Evolutionary conservation across 2,797 vertebrate genomes (phyloP).

Genomic region (Sebastes reedi): DNA sequence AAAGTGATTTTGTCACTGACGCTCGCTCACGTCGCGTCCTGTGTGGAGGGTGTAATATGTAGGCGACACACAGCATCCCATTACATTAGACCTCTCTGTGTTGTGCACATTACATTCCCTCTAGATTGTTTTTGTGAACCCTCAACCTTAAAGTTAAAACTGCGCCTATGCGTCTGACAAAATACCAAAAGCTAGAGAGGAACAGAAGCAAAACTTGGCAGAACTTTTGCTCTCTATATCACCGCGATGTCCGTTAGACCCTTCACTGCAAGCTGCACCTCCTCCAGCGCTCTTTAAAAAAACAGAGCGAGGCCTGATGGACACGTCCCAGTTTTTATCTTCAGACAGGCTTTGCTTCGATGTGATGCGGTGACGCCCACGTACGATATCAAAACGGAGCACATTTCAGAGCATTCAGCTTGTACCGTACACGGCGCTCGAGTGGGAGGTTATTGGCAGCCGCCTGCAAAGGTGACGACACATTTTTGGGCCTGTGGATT

Average conservation of each 20-base stretch:
- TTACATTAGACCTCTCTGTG: too few relatives aligned
- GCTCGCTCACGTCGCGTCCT: too few relatives aligned
- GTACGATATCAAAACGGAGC: neutral
- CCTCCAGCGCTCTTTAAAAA: neutral
- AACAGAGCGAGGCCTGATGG: slow-evolving; percentile 22
- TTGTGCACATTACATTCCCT: too few relatives aligned
- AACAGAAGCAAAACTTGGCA: neutral
- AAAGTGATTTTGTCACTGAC: too few relatives aligned
- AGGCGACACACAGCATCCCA: too few relatives aligned
- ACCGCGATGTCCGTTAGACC: neutral
- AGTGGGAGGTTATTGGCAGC: neutral
- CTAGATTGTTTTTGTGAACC: neutral
- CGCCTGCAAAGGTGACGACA: rapidly evolving
- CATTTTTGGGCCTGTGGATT: neutral
- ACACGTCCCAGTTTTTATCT: slow-evolving; percentile 20
- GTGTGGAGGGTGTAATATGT: too few relatives aligned
- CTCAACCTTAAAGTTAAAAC: too few relatives aligned
- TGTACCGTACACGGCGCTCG: neutral
- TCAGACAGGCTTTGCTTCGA: neutral
- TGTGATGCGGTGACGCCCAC: neutral
- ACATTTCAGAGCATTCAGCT: neutral
- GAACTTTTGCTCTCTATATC: neutral
- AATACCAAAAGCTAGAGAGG: neutral
- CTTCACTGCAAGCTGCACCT: neutral
- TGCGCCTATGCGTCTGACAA: neutral